A percentile compares a stretch with the other conserved stretches of the same genome.
These are phyloP conservation scores for Caenorhabditis doughertyi DNA, from an alignment of 2,888 invertebrate species.

Conservation along the genomic window DNA sequence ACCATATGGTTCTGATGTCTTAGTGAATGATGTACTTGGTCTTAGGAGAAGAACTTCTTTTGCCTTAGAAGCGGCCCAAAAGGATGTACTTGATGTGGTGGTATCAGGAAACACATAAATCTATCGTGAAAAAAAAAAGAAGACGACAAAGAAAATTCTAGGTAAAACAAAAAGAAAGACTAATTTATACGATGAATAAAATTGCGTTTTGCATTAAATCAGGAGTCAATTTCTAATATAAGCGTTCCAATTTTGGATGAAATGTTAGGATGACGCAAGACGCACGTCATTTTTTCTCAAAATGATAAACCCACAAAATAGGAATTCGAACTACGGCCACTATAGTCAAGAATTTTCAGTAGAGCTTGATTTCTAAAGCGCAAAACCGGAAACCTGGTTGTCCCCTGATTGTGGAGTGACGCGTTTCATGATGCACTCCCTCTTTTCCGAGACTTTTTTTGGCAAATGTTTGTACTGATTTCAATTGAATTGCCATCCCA, in stretches of 20 bases:
- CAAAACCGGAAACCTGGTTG: slow-evolving; percentile 54
- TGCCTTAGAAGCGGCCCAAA: background rate
- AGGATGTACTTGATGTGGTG: slow-evolving; percentile 36
- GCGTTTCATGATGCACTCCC: slow-evolving; percentile 42
- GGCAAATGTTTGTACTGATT: slow-evolving; percentile 56
- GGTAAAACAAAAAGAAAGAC: slow-evolving; percentile 2
- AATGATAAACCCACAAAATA: slow-evolving; percentile 1
- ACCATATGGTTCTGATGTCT: slow-evolving; percentile 50
- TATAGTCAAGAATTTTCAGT: slow-evolving; percentile 18
- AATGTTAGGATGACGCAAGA: background rate
- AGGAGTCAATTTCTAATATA: background rate
- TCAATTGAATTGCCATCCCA: slow-evolving; percentile 35
- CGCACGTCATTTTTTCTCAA: slow-evolving; percentile 1
- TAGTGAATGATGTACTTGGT: slow-evolving; percentile 56
- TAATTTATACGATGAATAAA: slow-evolving; percentile 40
- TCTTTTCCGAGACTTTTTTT: slow-evolving; percentile 9
- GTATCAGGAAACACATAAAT: slow-evolving; percentile 61
- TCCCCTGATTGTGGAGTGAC: slow-evolving; percentile 54
- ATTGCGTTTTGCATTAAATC: background rate
- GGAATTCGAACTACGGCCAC: background rate
- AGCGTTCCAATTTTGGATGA: slow-evolving; percentile 17
- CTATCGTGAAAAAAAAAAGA: slow-evolving; percentile 33
- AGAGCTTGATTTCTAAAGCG: background rate
- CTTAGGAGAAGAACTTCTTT: slow-evolving; percentile 45
- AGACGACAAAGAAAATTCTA: slow-evolving; percentile 9